These are phyloP conservation scores for Trididemnum miniatum DNA, from an alignment of 23 tunicate species.

Conservation along the genomic window DNA sequence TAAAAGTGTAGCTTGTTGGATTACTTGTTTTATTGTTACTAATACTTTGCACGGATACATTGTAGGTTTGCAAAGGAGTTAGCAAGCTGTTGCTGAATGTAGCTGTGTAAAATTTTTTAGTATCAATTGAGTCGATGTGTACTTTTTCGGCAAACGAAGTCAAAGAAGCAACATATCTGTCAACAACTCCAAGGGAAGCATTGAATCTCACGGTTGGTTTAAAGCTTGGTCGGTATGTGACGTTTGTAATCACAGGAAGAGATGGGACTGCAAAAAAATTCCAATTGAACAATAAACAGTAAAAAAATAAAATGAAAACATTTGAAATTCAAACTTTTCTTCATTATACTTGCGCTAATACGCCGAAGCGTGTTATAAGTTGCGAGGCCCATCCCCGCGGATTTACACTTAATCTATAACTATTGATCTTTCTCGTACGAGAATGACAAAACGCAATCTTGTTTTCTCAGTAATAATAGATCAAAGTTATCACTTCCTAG, in stretches of 20 bases:
- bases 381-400: no score
- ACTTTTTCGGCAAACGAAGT: background rate
- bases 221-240: background rate
- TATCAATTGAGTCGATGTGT: background rate
- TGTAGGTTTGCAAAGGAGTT: background rate
- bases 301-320: no score
- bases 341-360: no score
- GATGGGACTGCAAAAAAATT: no score
- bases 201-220: slow-evolving; percentile 8
- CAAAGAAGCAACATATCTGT: slow-evolving; percentile 33
- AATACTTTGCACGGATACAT: background rate
- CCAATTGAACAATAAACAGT: no score
- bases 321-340: no score
- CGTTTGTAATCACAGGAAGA: background rate
- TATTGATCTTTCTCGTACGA: no score
- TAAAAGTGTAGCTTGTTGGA: background rate
- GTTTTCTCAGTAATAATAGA: no score
- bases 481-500: no score
- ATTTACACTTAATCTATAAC: no score
- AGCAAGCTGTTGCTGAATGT: background rate
- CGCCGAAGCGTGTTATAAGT: no score
- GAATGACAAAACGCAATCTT: no score
- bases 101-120: background rate
- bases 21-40: background rate
- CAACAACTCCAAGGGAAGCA: slow-evolving; percentile 37